phyloP scores from a whole-genome alignment of 2,113 vertebrate species.

The western clawed frog (Xenopus tropicalis) region DNA sequence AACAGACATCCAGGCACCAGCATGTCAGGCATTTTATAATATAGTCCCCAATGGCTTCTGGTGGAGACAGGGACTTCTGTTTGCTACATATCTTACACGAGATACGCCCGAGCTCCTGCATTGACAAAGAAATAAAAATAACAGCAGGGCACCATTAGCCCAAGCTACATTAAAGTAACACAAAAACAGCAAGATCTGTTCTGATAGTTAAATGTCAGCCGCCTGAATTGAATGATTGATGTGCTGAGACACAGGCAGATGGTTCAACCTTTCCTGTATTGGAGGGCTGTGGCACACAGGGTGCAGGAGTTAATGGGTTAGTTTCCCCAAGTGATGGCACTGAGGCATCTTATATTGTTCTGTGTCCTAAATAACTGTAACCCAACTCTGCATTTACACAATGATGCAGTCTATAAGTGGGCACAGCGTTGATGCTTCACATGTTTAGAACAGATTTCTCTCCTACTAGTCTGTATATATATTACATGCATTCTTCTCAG shows the following conservation, averaged over 20 bases:
- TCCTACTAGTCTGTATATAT: too few species aligned
- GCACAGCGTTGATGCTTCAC: not conserved
- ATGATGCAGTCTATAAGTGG: not conserved
- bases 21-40: not conserved
- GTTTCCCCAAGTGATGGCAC: not conserved
- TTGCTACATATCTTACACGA: not conserved
- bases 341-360: not conserved
- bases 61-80: not conserved
- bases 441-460: not conserved
- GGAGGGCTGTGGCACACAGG: not conserved
- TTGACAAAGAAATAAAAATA: not conserved
- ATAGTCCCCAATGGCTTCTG: not conserved
- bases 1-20: slow-evolving; percentile 5
- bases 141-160: not conserved
- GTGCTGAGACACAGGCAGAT: rapidly evolving
- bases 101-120: not conserved
- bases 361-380: not conserved
- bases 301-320: not conserved
- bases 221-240: not conserved
- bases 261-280: slow-evolving; percentile 4
- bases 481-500: not conserved
- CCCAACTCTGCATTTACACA: not conserved
- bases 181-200: not conserved
- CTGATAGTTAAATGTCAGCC: slow-evolving; percentile 16
- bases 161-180: not conserved